These are phyloP conservation scores for Corythoichthys haematopterus DNA, from an alignment of 2,113 vertebrate species.

Conservation along the genomic window DNA sequence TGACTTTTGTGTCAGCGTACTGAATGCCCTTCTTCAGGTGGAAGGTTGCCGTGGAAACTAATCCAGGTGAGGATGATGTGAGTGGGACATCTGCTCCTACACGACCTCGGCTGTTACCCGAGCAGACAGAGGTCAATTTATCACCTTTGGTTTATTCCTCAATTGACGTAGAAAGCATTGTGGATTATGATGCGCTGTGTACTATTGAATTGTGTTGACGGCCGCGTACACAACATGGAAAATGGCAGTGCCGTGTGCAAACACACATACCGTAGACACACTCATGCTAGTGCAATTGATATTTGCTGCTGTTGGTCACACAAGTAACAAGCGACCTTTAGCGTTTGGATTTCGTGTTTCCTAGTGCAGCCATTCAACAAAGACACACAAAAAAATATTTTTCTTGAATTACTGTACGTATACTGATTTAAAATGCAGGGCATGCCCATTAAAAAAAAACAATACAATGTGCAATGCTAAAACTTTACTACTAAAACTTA, in stretches of 20 bases:
- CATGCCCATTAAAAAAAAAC: too few species aligned
- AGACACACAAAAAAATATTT: too few species aligned
- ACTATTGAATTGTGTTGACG: not conserved
- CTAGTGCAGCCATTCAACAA: too few species aligned
- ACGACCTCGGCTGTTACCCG: slow-evolving; percentile 33
- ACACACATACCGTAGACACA: not conserved
- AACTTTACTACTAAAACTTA: too few species aligned
- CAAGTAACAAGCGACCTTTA: too few species aligned
- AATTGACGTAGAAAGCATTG: not conserved
- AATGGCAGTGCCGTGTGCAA: not conserved
- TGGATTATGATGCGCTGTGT: not conserved
- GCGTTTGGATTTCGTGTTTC: too few species aligned
- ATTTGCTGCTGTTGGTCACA: not conserved
- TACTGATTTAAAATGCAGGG: too few species aligned
- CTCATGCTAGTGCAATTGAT: too few species aligned
- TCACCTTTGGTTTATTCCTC: not conserved
- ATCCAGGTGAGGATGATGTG: slow-evolving; percentile 71
- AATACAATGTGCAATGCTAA: too few species aligned
- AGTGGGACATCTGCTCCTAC: slow-evolving; percentile 70
- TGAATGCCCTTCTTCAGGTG: slow-evolving; percentile 68
- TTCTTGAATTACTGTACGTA: too few species aligned
- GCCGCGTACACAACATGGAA: not conserved
- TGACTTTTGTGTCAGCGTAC: slow-evolving; percentile 15
- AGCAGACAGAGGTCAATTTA: slow-evolving; percentile 18
- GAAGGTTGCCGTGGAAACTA: slow-evolving; percentile 71